Base-by-base conservation (phyloP, 2,888 invertebrate genomes). In the Pteria penguin region DNA sequence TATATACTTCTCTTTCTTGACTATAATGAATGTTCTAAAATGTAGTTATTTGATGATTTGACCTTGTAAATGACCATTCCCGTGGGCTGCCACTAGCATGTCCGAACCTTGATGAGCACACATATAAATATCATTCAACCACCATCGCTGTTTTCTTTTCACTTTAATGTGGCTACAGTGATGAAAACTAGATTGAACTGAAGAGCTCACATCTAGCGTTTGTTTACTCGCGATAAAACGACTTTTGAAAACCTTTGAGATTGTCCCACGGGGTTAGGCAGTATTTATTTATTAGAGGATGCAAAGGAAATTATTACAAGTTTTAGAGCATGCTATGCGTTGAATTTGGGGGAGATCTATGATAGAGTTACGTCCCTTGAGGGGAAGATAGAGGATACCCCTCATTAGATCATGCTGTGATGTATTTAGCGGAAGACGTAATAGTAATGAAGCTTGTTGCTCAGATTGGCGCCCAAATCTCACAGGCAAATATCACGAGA, bases 221-320 rank as follows among this genome's bases (percentile, higher is more conserved):
- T 68, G 57, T 68, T 68, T 68, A 31, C 31, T 26, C 55, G 1
- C 32, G 68, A 68, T 68, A 68, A 68, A 31, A 57, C n/a, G 32
- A 29, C 68, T 58, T 68, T 68, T 68, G 68, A 68, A 57, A 32
- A 29, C 68, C 31, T 68, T 68, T 68, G 68, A 68, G 31, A 32
- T 32, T 11, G 8, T 68, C 57, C 68, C 68, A n/a, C 2, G 32
- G 33, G 57, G 54, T 54, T 27, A 57, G 11, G 2, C 14, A 0
- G 2, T 31, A n/a, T 57, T 31, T 24, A 32, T 32, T 22, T 18
- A n/a, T 5, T n/a, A 45, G 26, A 4, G 45, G 31, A 18, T 8
- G 36, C 33, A 36, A 36, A n/a, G n/a, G 65, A 8, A 5, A 45
- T 26, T 36, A 5, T 26, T 36, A 36, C 14, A 31, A 65, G 45